Percentiles rank a stretch among this genome's conserved stretches.
Evolutionary conservation across 1,140 invertebrate species (phyloP).

Genomic region (Platyscapa corneri): DNA sequence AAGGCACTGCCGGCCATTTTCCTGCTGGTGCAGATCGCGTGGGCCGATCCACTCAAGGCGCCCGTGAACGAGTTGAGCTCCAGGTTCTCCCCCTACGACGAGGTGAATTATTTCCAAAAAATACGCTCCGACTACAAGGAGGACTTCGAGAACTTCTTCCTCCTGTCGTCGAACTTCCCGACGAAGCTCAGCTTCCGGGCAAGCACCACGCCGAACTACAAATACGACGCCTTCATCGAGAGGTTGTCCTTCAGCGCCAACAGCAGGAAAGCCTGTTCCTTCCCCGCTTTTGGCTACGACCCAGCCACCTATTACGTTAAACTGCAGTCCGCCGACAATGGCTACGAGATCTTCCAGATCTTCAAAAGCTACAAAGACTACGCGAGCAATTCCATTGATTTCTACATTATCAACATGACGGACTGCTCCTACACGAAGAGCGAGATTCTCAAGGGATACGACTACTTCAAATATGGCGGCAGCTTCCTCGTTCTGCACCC

Average conservation of each 20-base stretch:
- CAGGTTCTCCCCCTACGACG: not conserved
- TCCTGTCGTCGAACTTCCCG: constrained; percentile 21
- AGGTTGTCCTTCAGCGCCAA: not conserved
- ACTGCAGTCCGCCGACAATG: not conserved
- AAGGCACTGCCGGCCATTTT: not conserved
- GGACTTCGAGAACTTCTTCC: constrained; percentile 12
- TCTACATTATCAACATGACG: constrained; percentile 34
- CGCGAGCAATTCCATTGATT: not conserved
- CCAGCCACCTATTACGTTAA: not conserved
- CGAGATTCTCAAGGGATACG: constrained; percentile 17
- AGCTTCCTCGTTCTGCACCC: not conserved
- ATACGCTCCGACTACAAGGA: not conserved
- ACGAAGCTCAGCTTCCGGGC: not conserved
- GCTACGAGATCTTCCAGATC: constrained; percentile 21
- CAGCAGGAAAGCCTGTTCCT: not conserved
- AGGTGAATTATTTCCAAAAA: not conserved
- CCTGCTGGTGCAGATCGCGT: not conserved
- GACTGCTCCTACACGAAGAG: constrained; percentile 3
- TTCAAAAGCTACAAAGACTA: not conserved
- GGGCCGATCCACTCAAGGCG: not conserved
- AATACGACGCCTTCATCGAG: constrained; percentile 21
- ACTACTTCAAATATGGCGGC: constrained; percentile 16
- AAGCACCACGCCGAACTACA: not conserved
- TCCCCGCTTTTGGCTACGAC: constrained; percentile 11
- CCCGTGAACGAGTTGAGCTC: not conserved